Evolutionary conservation across 2,888 invertebrate species (phyloP).

Genomic region (Galerucella nymphaeae): DNA sequence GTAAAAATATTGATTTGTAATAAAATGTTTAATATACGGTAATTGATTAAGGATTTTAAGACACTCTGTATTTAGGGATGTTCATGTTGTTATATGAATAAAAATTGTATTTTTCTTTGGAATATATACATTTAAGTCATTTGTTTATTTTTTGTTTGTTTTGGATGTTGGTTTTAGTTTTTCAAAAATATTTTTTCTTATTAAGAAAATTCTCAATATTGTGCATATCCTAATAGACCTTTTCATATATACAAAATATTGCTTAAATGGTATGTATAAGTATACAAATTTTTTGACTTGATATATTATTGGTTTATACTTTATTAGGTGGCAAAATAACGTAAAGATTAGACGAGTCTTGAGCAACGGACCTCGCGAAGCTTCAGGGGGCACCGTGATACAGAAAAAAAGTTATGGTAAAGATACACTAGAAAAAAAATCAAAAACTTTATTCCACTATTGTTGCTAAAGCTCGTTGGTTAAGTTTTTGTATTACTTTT

Average conservation of each 20-base stretch:
- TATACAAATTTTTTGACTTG: no score
- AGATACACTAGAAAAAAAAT: no score
- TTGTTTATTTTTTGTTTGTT: constrained; percentile 2
- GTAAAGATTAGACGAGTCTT: no score
- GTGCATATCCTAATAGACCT: constrained; percentile 16
- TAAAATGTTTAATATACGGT: constrained; percentile 1
- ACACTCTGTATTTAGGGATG: constrained; percentile 7
- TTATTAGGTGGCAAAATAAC: no score
- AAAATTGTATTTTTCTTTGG: constrained; percentile 15
- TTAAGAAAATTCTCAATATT: neutral
- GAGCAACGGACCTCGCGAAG: no score
- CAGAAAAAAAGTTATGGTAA: no score
- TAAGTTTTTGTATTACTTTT: no score
- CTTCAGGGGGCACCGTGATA: no score
- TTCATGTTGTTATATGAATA: constrained; percentile 2
- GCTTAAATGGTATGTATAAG: neutral
- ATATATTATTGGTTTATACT: no score
- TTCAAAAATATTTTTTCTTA: neutral
- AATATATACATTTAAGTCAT: constrained; percentile 8
- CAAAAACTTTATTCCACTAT: no score
- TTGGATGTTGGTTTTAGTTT: constrained; percentile 1
- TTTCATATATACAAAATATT: neutral
- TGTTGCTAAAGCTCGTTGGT: no score
- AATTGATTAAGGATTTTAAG: constrained; percentile 4
- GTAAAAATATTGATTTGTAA: neutral